These are phyloP conservation scores for Archilochus colubris DNA, from an alignment of 2,113 vertebrate genomes.

Conservation along the genomic window DNA sequence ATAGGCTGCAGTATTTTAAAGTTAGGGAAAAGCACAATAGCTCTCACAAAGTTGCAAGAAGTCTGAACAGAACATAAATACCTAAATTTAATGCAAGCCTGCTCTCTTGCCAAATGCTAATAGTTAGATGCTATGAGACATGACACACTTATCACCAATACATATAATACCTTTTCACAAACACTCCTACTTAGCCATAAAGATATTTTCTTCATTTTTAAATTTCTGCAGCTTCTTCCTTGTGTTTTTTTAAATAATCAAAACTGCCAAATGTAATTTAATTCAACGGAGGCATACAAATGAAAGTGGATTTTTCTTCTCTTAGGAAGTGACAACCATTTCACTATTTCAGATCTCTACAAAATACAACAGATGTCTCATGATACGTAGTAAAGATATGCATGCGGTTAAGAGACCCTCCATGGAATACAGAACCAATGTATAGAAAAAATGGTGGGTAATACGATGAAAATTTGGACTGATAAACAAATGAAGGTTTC, in stretches of 20 bases:
- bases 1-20: neutral
- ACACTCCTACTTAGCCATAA: neutral
- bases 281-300: neutral
- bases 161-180: neutral
- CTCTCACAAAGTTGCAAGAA: neutral
- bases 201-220: neutral
- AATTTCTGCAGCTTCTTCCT: neutral
- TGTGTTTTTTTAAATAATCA: neutral
- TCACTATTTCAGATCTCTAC: neutral
- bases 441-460: neutral
- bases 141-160: neutral
- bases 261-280: neutral
- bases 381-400: rapidly evolving
- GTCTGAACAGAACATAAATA: neutral
- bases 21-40: neutral
- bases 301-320: neutral
- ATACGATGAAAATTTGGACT: neutral
- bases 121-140: neutral
- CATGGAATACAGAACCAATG: neutral
- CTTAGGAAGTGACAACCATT: neutral
- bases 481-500: neutral
- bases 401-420: neutral
- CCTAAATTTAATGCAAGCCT: neutral
- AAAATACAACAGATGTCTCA: neutral
- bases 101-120: neutral